Evolutionary conservation across 2,113 vertebrate genomes (phyloP).

Genomic region (Phalacrocorax brasilianus): DNA sequence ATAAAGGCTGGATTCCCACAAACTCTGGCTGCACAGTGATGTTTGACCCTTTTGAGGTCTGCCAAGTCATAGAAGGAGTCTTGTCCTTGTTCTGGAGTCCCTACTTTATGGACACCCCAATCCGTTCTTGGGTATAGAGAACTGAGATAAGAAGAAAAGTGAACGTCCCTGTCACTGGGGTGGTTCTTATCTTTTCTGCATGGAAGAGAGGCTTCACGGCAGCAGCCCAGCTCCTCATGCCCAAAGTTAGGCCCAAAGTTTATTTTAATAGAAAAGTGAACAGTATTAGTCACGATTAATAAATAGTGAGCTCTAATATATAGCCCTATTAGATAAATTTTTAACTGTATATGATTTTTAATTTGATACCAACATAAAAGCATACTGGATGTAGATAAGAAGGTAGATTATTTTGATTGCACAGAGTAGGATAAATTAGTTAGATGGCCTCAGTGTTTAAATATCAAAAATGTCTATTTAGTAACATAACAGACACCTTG

Average conservation of each 20-base stretch:
- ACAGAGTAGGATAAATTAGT: neutral
- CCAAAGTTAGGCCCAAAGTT: neutral
- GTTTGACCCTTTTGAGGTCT: neutral
- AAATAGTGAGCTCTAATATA: neutral
- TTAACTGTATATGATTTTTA: neutral
- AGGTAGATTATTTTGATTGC: neutral
- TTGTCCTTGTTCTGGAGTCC: neutral
- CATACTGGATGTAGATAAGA: neutral
- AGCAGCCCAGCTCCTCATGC: neutral
- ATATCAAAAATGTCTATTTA: neutral
- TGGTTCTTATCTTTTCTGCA: neutral
- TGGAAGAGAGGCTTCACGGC: neutral
- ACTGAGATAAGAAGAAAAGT: neutral
- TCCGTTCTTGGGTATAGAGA: neutral
- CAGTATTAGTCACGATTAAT: neutral
- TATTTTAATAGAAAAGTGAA: neutral
- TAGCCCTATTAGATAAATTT: neutral
- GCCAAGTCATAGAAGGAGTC: neutral
- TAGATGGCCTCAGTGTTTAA: neutral
- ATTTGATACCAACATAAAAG: neutral
- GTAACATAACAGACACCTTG: neutral
- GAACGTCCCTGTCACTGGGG: fast-evolving
- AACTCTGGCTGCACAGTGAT: neutral
- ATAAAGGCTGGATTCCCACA: neutral
- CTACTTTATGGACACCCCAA: neutral